Base-by-base conservation (phyloP, 30 jellyfish, hydroid and myxozoan genomes). In the Nemopilema nomurai region DNA sequence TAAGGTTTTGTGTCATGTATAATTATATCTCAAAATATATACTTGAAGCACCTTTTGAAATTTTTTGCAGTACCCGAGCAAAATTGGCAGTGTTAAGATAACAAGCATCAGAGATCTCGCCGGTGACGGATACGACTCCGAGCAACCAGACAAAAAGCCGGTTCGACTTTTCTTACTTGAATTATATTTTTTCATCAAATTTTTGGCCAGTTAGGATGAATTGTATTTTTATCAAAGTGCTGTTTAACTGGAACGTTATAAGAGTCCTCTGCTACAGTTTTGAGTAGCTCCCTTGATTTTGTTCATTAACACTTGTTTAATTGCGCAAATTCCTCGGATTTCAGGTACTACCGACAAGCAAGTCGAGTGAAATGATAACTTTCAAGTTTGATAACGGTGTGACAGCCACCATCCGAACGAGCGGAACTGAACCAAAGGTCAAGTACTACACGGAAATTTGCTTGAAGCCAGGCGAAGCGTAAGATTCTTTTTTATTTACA, bases 401-500 rank as follows among this genome's bases (percentile, higher is more conserved):
- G 71, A 89, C 87, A 26, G 98, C 97, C 30, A 92, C 98, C 0
- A 88, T 92, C 16, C 90, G 98, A 77, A 92, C 98, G 25, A 92
- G 98, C 87, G 98, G 98, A 32, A 92, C 98, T 7, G 98, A 92
- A 62, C 98, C 98, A 21, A 92, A 92, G 65, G 81, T 92, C 22
- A 92, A 92, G 78, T 92, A 88, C 78, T 92, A 92, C 84, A 67
- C 96, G 19, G 98, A 92, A 71, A 82, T 92, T 27, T 87, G 90
- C 23, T 63, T 90, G 19, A 76, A 82, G 50, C 98, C 98, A 29
- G 96, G 80, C 19, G 96, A 88, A 8, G 67, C 90, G 98, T 92
- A 52, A 8, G 95, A 51, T 41, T 13, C 13, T 41, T 3, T 41
- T 41, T 41, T 41, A 13, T 3, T 41, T 41, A 13, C 57, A 41